phyloP scores from a whole-genome alignment of 2,888 invertebrate genomes.

The Panopea generosa region DNA sequence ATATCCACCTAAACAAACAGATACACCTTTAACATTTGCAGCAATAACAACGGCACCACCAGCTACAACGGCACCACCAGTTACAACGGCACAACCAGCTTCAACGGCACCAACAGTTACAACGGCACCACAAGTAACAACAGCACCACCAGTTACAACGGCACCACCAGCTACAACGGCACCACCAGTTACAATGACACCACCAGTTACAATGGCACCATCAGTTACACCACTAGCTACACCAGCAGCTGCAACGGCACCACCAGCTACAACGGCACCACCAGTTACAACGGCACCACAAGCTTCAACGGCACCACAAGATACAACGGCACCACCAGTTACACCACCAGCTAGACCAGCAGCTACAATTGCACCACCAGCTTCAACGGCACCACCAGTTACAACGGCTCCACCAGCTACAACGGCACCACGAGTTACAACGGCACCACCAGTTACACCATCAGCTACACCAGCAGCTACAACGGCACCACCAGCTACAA shows the following conservation, averaged over 20 bases:
- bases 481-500: too few relatives aligned
- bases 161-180: neutral
- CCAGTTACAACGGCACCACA: neutral
- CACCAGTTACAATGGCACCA: neutral
- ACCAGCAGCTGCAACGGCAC: neutral
- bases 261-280: neutral
- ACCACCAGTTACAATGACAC: conserved; percentile 9
- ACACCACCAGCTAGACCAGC: neutral
- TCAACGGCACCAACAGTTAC: too few relatives aligned
- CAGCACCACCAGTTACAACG: too few relatives aligned
- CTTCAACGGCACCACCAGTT: too few relatives aligned
- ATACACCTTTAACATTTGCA: neutral
- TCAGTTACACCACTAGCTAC: neutral
- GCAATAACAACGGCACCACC: conserved; percentile 3
- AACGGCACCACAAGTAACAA: too few relatives aligned
- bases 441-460: neutral
- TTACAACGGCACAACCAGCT: too few relatives aligned
- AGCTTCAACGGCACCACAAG: too few relatives aligned
- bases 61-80: too few relatives aligned
- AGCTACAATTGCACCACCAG: too few relatives aligned
- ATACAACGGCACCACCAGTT: neutral
- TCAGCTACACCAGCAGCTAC: neutral
- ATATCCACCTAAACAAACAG: too few relatives aligned
- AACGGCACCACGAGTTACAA: neutral
- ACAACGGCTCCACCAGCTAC: conserved; percentile 3